phyloP scores from a whole-genome alignment of 2,888 invertebrate genomes.

The Gymnosoma rotundatum region DNA sequence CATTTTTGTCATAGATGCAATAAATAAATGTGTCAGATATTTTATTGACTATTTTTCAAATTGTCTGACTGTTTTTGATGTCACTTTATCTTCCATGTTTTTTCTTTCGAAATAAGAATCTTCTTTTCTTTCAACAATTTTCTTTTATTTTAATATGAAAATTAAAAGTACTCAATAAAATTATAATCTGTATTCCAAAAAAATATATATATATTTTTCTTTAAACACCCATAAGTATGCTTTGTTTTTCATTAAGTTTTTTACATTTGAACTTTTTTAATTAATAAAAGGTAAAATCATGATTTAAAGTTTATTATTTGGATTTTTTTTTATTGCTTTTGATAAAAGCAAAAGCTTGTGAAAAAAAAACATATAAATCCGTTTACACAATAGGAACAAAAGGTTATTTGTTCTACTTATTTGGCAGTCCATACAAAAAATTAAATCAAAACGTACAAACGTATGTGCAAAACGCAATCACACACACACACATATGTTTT shows the following conservation, averaged over 20 bases:
- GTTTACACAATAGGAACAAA: slow-evolving; percentile 55
- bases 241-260: not conserved
- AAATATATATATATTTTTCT: too few species aligned
- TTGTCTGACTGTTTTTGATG: too few species aligned
- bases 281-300: slow-evolving; percentile 23
- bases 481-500: not conserved
- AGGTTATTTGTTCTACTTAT: slow-evolving; percentile 56
- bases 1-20: too few species aligned
- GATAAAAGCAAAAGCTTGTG: slow-evolving; percentile 17
- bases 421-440: slow-evolving; percentile 3
- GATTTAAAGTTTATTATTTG: slow-evolving; percentile 18
- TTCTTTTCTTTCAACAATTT: too few species aligned
- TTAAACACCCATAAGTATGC: slow-evolving; percentile 7
- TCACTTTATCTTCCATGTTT: too few species aligned
- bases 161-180: too few species aligned
- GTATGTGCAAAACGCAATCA: slow-evolving; percentile 8
- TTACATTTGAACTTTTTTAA: too few species aligned
- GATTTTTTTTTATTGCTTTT: slow-evolving; percentile 3
- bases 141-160: too few species aligned
- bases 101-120: too few species aligned
- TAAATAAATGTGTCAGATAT: too few species aligned
- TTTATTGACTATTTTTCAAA: too few species aligned
- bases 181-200: not conserved
- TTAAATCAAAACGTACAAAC: not conserved
- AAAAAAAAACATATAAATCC: not conserved